Evolutionary conservation across 2,797 vertebrate genomes (phyloP).

Genomic region (Danio choprae): DNA sequence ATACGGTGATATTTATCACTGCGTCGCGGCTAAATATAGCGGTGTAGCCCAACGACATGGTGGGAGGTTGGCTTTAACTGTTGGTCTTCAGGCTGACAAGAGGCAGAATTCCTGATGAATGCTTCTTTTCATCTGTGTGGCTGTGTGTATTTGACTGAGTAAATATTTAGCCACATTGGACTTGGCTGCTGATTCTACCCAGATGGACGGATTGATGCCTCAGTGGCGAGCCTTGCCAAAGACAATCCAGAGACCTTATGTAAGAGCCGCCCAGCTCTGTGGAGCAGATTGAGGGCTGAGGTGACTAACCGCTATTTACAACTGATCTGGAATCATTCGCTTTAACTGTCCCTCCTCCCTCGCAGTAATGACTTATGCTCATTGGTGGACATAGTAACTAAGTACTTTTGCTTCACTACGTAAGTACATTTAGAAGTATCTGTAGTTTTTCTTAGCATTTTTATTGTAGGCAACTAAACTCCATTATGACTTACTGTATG

Average conservation of each 20-base stretch:
- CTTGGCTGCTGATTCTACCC: constrained; percentile 92
- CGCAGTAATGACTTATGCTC: neutral
- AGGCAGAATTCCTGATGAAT: constrained; percentile 88
- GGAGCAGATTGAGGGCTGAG: constrained; percentile 32
- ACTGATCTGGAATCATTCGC: constrained; percentile 34
- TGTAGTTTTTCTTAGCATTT: too few species aligned
- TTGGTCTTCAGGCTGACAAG: constrained; percentile 84
- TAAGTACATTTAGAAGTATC: too few species aligned
- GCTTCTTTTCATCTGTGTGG: constrained; percentile 89
- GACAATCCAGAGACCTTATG: constrained; percentile 81
- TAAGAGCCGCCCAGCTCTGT: constrained; percentile 75
- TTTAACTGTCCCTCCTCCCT: constrained; percentile 2
- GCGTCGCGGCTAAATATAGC: constrained; percentile 85
- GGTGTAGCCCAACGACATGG: constrained; percentile 77
- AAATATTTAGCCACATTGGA: constrained; percentile 92
- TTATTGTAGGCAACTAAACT: too few species aligned
- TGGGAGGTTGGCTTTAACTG: constrained; percentile 89
- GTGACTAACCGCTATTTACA: constrained; percentile 40
- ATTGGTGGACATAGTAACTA: too few species aligned
- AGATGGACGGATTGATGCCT: constrained; percentile 94
- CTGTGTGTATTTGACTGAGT: constrained; percentile 88
- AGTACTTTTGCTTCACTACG: too few species aligned
- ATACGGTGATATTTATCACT: constrained; percentile 96
- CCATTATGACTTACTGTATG: too few species aligned
- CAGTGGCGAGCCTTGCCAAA: constrained; percentile 82